Evolutionary conservation across 2,888 invertebrate species (phyloP), one percentile per base, ranked within the genome.

Genomic region (Zelleria hepariella): DNA sequence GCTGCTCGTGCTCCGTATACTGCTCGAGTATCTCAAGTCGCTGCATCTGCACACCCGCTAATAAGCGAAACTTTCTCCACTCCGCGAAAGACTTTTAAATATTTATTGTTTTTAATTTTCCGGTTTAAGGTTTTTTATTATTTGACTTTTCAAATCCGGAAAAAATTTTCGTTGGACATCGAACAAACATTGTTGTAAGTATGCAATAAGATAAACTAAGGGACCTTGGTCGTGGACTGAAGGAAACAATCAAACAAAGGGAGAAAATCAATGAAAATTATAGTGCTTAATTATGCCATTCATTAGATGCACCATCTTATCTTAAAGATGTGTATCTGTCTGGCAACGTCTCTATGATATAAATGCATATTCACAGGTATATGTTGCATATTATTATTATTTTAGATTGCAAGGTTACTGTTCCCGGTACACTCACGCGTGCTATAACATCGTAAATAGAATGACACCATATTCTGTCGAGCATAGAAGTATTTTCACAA

Each of bases 331-430:
- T 42, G 32, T 42, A 42, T 42, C 32, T 42, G 15, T 10, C 32
- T 4, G 32, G 32, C 15, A 1, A 15, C 32, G 0, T 42, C 15
- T 42, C 32, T 10, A 42, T 15, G 15, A 42, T 42, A 42, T 2
- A 42, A 15, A 42, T n/a, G 15, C 32, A 42, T 15, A 42, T 10
- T 42, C 15, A 25, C n/a, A 58, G 18, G 51, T 48, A 78, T 78
- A 76, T 80, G 80, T 81, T 74, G 74, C 75, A 75, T 26, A 57
- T 74, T 87, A 86, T 82, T 81, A 82, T 80, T n/a, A n/a, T n/a
- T n/a, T n/a, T 87, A 86, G 83, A 75, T 69, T 70, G 72, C 86
- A 85, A 86, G 86, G 86, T 82, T 82, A 77, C 74, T 73, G 77
- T 75, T 77, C 76, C 77, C 77, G 75, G 69, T 80, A 76, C 77